Evolutionary conservation across 1,140 invertebrate species (phyloP).

Genomic region (Cydia fagiglandana): DNA sequence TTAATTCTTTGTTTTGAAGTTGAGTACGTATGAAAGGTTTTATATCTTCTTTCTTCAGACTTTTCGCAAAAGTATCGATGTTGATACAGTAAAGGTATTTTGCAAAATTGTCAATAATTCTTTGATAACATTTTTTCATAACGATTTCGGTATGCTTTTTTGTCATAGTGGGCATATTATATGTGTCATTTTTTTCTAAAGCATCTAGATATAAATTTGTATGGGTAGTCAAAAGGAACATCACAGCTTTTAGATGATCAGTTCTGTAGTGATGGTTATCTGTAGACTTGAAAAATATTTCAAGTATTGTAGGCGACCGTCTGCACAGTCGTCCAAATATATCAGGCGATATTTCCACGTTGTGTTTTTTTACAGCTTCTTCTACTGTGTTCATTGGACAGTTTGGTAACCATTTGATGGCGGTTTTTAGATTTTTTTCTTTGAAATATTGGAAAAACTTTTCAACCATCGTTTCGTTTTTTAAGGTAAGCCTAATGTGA

Average conservation of each 20-base stretch:
- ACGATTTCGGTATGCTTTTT: constrained; percentile 29
- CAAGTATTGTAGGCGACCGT: constrained; percentile 23
- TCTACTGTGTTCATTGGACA: constrained; percentile 14
- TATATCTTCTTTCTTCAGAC: constrained; percentile 32
- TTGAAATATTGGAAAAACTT: constrained; percentile 30
- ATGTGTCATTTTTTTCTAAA: constrained; percentile 1
- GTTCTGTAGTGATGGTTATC: neutral
- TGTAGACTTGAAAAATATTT: neutral
- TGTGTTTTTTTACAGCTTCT: constrained; percentile 14
- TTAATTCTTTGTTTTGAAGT: constrained; percentile 24
- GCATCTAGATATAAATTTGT: constrained; percentile 30
- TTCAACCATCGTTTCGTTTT: constrained; percentile 19
- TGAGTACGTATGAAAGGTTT: constrained; percentile 26
- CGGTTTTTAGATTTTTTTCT: constrained; percentile 17
- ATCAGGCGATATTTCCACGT: neutral
- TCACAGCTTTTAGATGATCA: neutral
- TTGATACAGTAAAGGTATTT: constrained; percentile 23
- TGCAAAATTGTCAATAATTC: constrained; percentile 33
- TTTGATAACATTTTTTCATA: constrained; percentile 34
- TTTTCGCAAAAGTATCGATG: constrained; percentile 32
- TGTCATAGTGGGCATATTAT: constrained; percentile 15
- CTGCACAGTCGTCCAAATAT: constrained; percentile 25
- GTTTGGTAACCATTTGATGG: constrained; percentile 31
- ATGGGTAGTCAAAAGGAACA: constrained; percentile 25
- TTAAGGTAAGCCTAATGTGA: constrained; percentile 27